Percentiles rank a stretch among this genome's conserved stretches.
These are phyloP conservation scores for Oncorhynchus keta DNA, from an alignment of 2,113 vertebrate genomes.

Conservation along the genomic window DNA sequence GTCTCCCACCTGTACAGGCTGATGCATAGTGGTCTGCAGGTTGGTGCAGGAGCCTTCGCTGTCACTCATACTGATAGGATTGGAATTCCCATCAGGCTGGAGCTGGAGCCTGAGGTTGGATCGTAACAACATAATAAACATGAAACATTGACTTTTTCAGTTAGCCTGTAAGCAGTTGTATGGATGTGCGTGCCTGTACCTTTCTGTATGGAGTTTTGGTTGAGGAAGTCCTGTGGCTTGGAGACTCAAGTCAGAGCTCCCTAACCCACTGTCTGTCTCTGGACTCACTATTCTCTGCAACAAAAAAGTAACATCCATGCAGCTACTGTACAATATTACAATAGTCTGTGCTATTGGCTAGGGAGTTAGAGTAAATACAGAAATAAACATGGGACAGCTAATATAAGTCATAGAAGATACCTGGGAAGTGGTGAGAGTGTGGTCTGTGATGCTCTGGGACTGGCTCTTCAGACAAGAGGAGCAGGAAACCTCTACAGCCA, in stretches of 20 bases:
- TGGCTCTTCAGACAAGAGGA: slow-evolving; percentile 20
- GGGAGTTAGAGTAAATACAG: neutral
- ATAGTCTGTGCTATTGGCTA: too few relatives aligned
- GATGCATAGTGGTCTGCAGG: slow-evolving; percentile 53
- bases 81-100: slow-evolving; percentile 18
- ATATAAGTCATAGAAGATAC: slow-evolving; percentile 23
- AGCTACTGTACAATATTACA: too few relatives aligned
- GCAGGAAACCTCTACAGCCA: slow-evolving; percentile 47
- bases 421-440: slow-evolving; percentile 43
- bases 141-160: too few relatives aligned
- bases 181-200: slow-evolving; percentile 43
- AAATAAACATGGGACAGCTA: neutral
- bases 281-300: slow-evolving; percentile 63
- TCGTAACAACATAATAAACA: neutral
- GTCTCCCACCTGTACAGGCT: neutral
- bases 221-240: slow-evolving; percentile 47
- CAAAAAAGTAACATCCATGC: slow-evolving; percentile 16
- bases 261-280: slow-evolving; percentile 69
- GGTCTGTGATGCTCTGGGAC: neutral
- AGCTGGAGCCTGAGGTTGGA: slow-evolving; percentile 23
- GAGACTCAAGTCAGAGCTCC: slow-evolving; percentile 61
- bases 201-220: slow-evolving; percentile 46
- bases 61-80: slow-evolving; percentile 50
- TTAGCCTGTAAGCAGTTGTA: neutral
- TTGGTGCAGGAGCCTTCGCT: slow-evolving; percentile 65